A percentile compares a stretch with the other conserved stretches of the same genome.
These are phyloP conservation scores for Pristionchus entomophagus DNA, from an alignment of 2,888 invertebrate genomes.

Conservation along the genomic window DNA sequence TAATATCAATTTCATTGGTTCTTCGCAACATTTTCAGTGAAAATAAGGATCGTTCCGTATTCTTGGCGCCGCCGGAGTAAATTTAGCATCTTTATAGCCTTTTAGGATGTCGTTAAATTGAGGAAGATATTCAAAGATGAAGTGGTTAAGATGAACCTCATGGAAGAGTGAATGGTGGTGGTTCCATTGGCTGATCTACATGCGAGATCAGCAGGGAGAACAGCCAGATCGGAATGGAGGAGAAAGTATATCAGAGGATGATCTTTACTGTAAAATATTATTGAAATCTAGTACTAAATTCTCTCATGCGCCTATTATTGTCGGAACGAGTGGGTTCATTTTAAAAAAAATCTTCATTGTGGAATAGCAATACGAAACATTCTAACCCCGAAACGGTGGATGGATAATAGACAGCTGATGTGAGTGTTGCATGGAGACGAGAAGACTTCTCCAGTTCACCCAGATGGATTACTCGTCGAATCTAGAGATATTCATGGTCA, in stretches of 20 bases:
- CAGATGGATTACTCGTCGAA: conserved; percentile 36
- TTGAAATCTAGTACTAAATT: no score
- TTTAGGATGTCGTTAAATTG: no score
- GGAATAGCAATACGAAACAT: no score
- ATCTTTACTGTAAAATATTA: conserved; percentile 10
- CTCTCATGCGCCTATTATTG: no score
- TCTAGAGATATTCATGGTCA: background rate
- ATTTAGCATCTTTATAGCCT: no score
- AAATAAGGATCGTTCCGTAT: no score
- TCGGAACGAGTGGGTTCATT: no score
- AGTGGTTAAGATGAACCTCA: background rate
- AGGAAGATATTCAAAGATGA: background rate
- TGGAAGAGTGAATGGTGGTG: background rate
- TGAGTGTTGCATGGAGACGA: background rate
- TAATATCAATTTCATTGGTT: no score
- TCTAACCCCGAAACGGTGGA: conserved; percentile 3
- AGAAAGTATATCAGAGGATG: conserved; percentile 19
- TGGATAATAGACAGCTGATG: conserved; percentile 43
- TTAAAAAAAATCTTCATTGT: no score
- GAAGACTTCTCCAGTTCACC: conserved; percentile 34
- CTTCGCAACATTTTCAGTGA: no score
- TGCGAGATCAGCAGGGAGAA: conserved; percentile 26
- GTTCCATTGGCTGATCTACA: conserved; percentile 46
- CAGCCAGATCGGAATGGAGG: conserved; percentile 33
- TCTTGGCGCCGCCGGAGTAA: no score